Conservation (phyloP, 2,888 invertebrate species). For the Ptychoptera albimana region DNA sequence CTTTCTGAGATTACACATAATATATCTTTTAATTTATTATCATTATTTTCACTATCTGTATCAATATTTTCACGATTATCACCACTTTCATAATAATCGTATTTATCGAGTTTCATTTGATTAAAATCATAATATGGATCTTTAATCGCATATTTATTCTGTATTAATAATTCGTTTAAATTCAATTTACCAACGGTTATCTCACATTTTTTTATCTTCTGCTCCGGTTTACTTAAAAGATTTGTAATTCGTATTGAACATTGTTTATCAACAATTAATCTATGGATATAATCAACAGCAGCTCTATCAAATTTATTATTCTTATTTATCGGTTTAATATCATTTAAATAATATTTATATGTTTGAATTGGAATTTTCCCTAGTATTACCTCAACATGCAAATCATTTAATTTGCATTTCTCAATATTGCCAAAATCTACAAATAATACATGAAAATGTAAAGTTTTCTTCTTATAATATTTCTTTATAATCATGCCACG, state of each 20-base stretch:
- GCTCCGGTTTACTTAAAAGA: slow-evolving; percentile 12
- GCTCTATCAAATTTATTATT: slow-evolving; percentile 31
- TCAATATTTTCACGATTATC: slow-evolving; percentile 11
- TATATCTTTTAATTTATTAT: slow-evolving; percentile 15
- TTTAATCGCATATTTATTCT: not conserved
- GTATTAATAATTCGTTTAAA: slow-evolving; percentile 33
- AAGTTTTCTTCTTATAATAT: slow-evolving; percentile 21
- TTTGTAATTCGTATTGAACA: slow-evolving; percentile 35
- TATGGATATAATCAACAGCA: slow-evolving; percentile 44
- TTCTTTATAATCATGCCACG: slow-evolving; percentile 43
- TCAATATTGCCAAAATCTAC: slow-evolving; percentile 77
- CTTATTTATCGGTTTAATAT: slow-evolving; percentile 32
- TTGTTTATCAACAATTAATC: slow-evolving; percentile 37
- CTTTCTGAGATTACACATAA: slow-evolving; percentile 11
- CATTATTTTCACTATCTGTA: slow-evolving; percentile 28
- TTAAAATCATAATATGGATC: not conserved
- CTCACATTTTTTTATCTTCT: slow-evolving; percentile 25
- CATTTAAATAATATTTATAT: slow-evolving; percentile 39
- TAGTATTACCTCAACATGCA: slow-evolving; percentile 46
- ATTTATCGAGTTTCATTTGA: not conserved
- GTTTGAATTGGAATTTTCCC: slow-evolving; percentile 50
- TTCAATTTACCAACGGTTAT: slow-evolving; percentile 29
- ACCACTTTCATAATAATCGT: slow-evolving; percentile 4
- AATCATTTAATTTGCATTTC: slow-evolving; percentile 34
- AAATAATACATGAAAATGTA: slow-evolving; percentile 41